Evolutionary conservation across 2,888 invertebrate genomes (phyloP).

Genomic region (Sesia bembeciformis): DNA sequence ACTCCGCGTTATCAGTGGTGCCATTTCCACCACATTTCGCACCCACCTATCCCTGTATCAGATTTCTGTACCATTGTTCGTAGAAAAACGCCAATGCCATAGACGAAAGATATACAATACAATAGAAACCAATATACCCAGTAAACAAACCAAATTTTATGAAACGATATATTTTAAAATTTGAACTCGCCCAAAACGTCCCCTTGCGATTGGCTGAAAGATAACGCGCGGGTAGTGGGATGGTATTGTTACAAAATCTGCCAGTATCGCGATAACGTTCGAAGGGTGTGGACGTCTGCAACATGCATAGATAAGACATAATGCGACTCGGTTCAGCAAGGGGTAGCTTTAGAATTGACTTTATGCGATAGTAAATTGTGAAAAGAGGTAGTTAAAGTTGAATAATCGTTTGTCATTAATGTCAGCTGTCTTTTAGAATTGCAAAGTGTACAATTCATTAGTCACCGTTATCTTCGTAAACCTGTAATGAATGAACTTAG

Average conservation of each 20-base stretch:
- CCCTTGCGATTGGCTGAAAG: slow-evolving; percentile 56
- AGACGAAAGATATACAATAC: background rate
- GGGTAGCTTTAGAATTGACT: slow-evolving; percentile 32
- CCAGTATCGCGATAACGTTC: slow-evolving; percentile 55
- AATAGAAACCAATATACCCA: background rate
- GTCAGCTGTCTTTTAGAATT: no score
- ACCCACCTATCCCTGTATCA: background rate
- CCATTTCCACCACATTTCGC: slow-evolving; percentile 1
- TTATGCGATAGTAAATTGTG: slow-evolving; percentile 22
- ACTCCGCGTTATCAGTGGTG: background rate
- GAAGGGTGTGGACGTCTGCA: slow-evolving; percentile 57
- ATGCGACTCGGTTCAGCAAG: slow-evolving; percentile 36
- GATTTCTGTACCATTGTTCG: background rate
- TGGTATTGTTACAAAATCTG: slow-evolving; percentile 62
- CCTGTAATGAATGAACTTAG: no score
- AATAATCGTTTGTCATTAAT: no score
- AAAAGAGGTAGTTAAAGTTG: no score
- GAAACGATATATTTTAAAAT: background rate
- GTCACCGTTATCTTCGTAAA: no score
- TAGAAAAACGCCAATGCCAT: background rate
- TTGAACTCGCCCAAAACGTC: slow-evolving; percentile 7
- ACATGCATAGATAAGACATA: slow-evolving; percentile 54
- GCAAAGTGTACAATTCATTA: no score
- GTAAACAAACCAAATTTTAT: background rate
- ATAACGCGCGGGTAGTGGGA: slow-evolving; percentile 40